Percentiles rank a stretch among this genome's conserved stretches.
Evolutionary conservation across 2,797 vertebrate species (phyloP).

Genomic region (Taeniopygia guttata): DNA sequence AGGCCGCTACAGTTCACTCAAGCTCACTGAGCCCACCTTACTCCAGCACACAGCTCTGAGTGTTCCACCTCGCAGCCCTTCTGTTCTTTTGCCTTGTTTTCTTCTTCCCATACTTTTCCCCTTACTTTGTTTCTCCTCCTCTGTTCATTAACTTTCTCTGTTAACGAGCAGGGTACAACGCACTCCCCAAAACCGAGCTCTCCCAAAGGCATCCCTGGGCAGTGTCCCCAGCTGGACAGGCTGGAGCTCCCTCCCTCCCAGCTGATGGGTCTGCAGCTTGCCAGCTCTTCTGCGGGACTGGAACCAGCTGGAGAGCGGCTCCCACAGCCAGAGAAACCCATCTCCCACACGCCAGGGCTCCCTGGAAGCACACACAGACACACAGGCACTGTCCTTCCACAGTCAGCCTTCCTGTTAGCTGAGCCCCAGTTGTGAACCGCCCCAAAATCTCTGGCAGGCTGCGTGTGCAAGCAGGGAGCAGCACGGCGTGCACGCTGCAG

Average conservation of each 20-base stretch:
- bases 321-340: not conserved
- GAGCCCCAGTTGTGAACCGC: not conserved
- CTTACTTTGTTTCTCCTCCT: not conserved
- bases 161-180: rapidly evolving
- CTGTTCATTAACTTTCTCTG: not conserved
- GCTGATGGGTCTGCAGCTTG: not conserved
- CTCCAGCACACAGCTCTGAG: not conserved
- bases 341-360: rapidly evolving
- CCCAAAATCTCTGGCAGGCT: not conserved
- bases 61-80: not conserved
- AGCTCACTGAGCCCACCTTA: not conserved
- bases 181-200: rapidly evolving
- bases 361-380: not conserved
- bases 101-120: not conserved
- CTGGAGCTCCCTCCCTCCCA: not conserved
- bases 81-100: not conserved
- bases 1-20: rapidly evolving
- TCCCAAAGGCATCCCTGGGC: not conserved
- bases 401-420: not conserved
- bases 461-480: not conserved
- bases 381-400: not conserved
- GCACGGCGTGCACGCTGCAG: rapidly evolving
- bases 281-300: not conserved
- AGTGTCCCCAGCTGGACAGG: not conserved
- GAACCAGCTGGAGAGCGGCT: not conserved